These are phyloP conservation scores for Epistrophella euchroma DNA, from an alignment of 2,888 invertebrate species.

Conservation along the genomic window DNA sequence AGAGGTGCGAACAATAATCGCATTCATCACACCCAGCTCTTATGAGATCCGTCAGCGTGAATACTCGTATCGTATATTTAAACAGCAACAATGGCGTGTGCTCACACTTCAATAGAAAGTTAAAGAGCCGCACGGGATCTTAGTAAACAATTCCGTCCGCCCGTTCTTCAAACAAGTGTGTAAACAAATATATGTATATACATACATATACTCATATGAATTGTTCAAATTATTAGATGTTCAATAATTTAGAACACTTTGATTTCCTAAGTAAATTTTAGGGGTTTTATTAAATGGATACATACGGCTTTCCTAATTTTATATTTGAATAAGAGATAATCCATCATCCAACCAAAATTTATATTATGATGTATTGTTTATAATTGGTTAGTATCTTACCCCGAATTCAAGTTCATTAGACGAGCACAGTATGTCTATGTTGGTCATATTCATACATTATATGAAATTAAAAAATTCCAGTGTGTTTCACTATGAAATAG, in stretches of 20 bases:
- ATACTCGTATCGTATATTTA: too few species aligned
- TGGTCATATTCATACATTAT: too few species aligned
- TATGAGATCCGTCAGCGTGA: conserved; percentile 28
- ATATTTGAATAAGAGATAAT: not conserved
- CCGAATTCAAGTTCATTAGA: not conserved
- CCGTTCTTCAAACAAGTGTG: not conserved
- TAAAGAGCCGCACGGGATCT: not conserved
- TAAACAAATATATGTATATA: not conserved
- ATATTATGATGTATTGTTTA: not conserved
- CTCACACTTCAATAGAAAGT: not conserved
- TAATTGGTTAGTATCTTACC: not conserved
- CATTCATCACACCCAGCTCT: conserved; percentile 12
- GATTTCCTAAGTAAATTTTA: not conserved
- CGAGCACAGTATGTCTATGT: not conserved
- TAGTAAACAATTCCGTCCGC: not conserved
- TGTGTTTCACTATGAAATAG: too few species aligned
- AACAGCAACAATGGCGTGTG: conserved; percentile 16
- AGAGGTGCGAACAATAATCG: conserved; percentile 41
- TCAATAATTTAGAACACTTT: not conserved
- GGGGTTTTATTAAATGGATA: not conserved
- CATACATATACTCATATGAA: too few species aligned
- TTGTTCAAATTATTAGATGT: too few species aligned
- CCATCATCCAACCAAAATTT: not conserved
- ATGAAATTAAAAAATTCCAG: too few species aligned
- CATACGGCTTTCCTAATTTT: not conserved